Conservation (phyloP, 2,888 invertebrate species). For the Panopea generosa region DNA sequence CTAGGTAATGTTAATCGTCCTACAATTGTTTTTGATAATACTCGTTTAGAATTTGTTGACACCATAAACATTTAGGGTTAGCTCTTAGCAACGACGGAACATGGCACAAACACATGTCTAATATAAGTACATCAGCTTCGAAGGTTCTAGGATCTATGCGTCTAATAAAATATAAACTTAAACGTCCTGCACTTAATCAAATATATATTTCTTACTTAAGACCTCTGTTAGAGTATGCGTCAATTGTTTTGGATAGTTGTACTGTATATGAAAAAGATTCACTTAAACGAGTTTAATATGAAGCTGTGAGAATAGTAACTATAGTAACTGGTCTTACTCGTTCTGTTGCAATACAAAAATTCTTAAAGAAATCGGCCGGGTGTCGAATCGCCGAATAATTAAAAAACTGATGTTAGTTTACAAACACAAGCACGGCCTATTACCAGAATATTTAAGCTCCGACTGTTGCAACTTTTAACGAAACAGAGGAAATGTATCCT, state of each 20-base stretch:
- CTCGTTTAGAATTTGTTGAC: not conserved
- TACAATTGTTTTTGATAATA: slow-evolving; percentile 1
- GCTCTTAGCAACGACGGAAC: slow-evolving; percentile 19
- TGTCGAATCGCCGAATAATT: too few relatives aligned
- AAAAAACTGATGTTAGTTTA: too few relatives aligned
- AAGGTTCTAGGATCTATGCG: slow-evolving; percentile 26
- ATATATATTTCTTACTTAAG: not conserved
- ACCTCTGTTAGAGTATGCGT: not conserved
- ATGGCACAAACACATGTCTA: slow-evolving; percentile 22
- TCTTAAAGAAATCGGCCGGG: too few relatives aligned
- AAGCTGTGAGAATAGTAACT: not conserved
- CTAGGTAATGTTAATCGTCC: not conserved
- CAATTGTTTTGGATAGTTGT: not conserved
- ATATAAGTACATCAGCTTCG: slow-evolving; percentile 18
- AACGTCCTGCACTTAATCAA: not conserved
- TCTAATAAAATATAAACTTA: not conserved
- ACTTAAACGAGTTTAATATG: not conserved
- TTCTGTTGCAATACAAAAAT: too few relatives aligned
- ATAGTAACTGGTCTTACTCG: too few relatives aligned
- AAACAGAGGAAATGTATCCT: too few relatives aligned
- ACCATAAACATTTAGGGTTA: slow-evolving; percentile 22
- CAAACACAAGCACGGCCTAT: too few relatives aligned
- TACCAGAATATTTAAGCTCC: too few relatives aligned
- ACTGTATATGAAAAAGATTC: too few relatives aligned
- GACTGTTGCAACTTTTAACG: too few relatives aligned